Conservation (phyloP, 2,113 vertebrate species). For the Ciconia maguari region DNA sequence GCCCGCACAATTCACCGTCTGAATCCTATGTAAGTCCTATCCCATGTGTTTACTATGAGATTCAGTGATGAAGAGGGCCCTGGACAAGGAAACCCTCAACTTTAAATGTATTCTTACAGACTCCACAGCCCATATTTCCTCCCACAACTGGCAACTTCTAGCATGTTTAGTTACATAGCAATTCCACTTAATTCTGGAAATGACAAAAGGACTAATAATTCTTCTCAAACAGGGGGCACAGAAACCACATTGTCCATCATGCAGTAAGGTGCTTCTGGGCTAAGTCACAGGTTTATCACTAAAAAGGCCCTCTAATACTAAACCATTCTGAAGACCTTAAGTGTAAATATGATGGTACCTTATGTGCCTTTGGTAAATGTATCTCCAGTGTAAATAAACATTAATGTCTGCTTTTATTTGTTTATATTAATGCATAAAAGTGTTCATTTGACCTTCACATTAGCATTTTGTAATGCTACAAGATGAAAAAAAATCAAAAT, state of each 20-base stretch:
- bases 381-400: neutral
- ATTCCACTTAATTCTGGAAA: neutral
- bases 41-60: neutral
- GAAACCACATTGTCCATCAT: neutral
- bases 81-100: neutral
- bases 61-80: neutral
- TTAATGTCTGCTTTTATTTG: neutral
- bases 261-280: neutral
- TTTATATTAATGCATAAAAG: neutral
- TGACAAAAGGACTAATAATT: neutral
- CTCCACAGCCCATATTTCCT: neutral
- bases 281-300: neutral
- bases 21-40: neutral
- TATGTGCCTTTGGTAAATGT: neutral
- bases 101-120: neutral
- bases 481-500: neutral
- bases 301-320: neutral
- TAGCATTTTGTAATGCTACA: neutral
- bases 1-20: accelerated
- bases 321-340: neutral
- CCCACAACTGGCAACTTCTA: neutral
- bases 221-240: neutral
- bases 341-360: neutral
- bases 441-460: neutral
- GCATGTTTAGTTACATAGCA: neutral